Evolutionary conservation across 2,797 vertebrate species (phyloP).

Genomic region (Taeniopygia guttata): DNA sequence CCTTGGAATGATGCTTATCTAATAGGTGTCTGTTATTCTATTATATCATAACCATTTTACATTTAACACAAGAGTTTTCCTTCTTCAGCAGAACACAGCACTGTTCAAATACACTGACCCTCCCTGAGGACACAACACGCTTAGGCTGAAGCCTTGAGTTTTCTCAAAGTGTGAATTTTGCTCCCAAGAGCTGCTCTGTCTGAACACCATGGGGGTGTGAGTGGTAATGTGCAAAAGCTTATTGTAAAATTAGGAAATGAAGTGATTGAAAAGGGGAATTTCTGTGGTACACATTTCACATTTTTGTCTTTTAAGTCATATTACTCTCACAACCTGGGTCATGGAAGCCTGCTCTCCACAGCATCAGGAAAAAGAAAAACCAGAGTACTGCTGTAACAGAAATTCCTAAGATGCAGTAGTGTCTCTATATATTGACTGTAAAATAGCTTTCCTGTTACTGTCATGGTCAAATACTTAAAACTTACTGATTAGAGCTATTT

Average conservation of each 20-base stretch:
- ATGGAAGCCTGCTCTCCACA: background rate
- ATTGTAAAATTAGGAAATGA: constrained; percentile 35
- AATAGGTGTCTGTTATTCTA: background rate
- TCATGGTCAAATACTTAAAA: background rate
- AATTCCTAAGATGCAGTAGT: background rate
- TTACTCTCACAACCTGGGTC: background rate
- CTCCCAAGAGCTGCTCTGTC: background rate
- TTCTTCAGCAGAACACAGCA: background rate
- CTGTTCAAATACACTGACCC: background rate
- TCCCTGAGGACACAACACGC: background rate
- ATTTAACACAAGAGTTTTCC: background rate
- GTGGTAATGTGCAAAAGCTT: background rate
- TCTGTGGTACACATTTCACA: background rate
- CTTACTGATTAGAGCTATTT: background rate
- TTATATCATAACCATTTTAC: background rate
- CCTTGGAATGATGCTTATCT: background rate
- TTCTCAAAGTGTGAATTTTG: background rate
- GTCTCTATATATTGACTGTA: background rate
- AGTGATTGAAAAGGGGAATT: constrained; percentile 3
- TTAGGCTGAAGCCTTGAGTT: background rate
- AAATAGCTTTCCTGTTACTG: background rate
- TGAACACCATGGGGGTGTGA: background rate
- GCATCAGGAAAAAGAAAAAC: background rate
- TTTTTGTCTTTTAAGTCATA: background rate
- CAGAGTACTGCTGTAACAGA: background rate